Conservation (phyloP, 2,797 vertebrate genomes). For the Sebastes miniatus region DNA sequence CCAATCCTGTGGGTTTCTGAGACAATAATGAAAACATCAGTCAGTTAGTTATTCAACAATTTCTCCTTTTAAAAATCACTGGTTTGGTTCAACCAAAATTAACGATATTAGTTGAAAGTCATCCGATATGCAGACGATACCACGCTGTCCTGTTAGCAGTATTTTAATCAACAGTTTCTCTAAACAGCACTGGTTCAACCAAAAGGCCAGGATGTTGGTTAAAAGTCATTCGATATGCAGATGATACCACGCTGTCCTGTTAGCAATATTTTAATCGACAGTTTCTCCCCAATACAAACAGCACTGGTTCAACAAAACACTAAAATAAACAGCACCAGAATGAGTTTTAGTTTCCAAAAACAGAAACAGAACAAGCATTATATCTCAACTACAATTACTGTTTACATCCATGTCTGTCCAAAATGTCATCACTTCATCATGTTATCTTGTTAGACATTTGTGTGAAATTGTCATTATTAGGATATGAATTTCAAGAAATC, state of each 20-base stretch:
- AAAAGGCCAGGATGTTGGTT: neutral
- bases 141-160: neutral
- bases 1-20: constrained; percentile 89
- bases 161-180: too few species aligned
- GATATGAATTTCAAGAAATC: too few species aligned
- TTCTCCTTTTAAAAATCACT: neutral
- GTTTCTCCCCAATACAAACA: neutral
- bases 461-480: too few species aligned
- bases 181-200: neutral
- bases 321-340: neutral
- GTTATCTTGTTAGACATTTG: too few species aligned
- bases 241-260: neutral
- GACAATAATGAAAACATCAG: neutral
- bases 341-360: neutral
- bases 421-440: too few species aligned
- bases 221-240: neutral
- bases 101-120: neutral
- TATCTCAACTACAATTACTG: too few species aligned
- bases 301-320: neutral
- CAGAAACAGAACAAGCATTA: neutral
- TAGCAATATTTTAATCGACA: neutral
- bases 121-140: neutral
- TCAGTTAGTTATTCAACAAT: neutral
- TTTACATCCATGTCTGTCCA: too few species aligned
- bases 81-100: neutral